These are phyloP conservation scores for Cordilura impudica DNA, from an alignment of 2,888 invertebrate genomes.

Conservation along the genomic window DNA sequence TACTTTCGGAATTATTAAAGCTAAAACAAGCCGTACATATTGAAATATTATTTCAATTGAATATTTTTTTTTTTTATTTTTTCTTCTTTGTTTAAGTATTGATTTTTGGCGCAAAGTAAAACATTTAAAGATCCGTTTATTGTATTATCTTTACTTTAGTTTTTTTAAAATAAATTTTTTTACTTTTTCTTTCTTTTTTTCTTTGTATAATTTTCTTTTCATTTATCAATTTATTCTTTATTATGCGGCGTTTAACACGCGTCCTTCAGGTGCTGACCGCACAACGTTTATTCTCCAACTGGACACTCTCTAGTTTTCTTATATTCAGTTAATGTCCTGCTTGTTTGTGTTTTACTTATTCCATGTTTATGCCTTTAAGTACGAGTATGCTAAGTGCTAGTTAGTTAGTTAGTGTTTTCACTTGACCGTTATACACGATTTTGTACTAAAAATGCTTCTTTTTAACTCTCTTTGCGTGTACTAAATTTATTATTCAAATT, in stretches of 20 bases:
- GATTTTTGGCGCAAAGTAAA: not conserved
- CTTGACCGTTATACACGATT: slow-evolving; percentile 52
- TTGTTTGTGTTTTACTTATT: slow-evolving; percentile 41
- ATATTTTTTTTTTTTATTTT: not conserved
- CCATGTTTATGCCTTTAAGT: slow-evolving; percentile 29
- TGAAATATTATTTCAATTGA: slow-evolving; percentile 16
- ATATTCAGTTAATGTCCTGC: slow-evolving; percentile 39
- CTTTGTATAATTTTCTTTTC: not conserved
- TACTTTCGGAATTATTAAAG: slow-evolving; percentile 33
- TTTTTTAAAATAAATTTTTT: not conserved
- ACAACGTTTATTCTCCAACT: slow-evolving; percentile 76
- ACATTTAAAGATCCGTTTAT: not conserved
- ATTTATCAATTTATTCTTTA: not conserved
- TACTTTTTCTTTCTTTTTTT: not conserved
- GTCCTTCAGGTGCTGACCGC: slow-evolving; percentile 73
- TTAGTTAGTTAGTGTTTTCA: slow-evolving; percentile 60
- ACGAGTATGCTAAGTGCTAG: slow-evolving; percentile 54
- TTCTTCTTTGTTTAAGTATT: not conserved
- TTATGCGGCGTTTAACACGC: slow-evolving; percentile 21
- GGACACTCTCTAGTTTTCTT: slow-evolving; percentile 67
- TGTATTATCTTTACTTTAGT: not conserved
- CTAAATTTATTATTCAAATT: not conserved
- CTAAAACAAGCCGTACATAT: slow-evolving; percentile 2
- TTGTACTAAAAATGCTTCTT: slow-evolving; percentile 29
- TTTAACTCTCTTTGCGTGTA: not conserved